Evolutionary conservation across 1,140 invertebrate species (phyloP).

Genomic region (Dinothrombium tinctorium): DNA sequence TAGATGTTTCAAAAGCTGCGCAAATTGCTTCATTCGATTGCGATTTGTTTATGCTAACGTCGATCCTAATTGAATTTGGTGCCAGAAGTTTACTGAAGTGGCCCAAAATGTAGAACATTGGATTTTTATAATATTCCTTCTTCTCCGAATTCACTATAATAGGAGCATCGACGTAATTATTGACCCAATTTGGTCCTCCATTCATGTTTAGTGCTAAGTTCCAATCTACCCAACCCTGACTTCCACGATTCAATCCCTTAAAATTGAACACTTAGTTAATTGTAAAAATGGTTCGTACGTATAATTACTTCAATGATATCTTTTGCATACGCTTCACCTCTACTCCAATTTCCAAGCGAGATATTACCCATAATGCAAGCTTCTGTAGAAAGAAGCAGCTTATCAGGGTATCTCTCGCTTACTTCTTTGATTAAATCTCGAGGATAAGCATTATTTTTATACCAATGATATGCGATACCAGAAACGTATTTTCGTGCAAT

Average conservation of each 20-base stretch:
- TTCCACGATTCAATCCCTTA: slow-evolving; percentile 20
- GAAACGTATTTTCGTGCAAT: slow-evolving; percentile 5
- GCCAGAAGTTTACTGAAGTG: slow-evolving; percentile 21
- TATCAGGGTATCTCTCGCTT: slow-evolving; percentile 31
- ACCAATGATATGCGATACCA: slow-evolving; percentile 40
- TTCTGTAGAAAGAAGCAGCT: slow-evolving; percentile 37
- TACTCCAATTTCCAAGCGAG: slow-evolving; percentile 6
- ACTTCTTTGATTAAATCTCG: slow-evolving; percentile 16
- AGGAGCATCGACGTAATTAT: slow-evolving; percentile 25
- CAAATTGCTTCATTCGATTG: too few relatives aligned
- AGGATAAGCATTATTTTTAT: slow-evolving; percentile 13
- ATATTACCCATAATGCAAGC: slow-evolving; percentile 18
- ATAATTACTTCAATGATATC: too few relatives aligned
- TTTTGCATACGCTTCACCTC: slow-evolving; percentile 8
- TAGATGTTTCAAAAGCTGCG: too few relatives aligned
- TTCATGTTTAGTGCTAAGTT: slow-evolving; percentile 25
- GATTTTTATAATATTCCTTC: slow-evolving; percentile 28
- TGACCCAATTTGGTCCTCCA: slow-evolving; percentile 27
- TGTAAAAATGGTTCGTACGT: too few relatives aligned
- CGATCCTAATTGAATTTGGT: background rate
- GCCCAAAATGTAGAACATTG: slow-evolving; percentile 29
- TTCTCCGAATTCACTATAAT: slow-evolving; percentile 23
- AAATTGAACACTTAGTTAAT: too few relatives aligned
- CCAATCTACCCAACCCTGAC: slow-evolving; percentile 28
- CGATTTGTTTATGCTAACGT: too few relatives aligned